These are phyloP conservation scores for Hirudo medicinalis DNA, from an alignment of 1,140 invertebrate species.

Conservation along the genomic window DNA sequence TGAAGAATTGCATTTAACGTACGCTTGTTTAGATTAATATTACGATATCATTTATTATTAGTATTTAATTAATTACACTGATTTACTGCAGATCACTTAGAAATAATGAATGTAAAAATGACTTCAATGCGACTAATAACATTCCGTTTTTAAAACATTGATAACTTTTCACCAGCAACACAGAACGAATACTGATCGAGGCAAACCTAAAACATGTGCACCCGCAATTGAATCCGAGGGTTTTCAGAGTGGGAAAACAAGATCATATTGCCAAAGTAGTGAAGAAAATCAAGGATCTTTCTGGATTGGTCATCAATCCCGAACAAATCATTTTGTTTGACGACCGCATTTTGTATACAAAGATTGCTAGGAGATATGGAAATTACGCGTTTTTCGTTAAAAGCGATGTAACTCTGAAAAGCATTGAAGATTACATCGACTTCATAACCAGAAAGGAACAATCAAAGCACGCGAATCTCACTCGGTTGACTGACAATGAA, in stretches of 20 bases:
- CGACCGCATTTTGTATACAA: neutral
- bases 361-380: slow-evolving; percentile 2
- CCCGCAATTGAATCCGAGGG: neutral
- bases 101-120: too few species aligned
- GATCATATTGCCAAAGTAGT: slow-evolving; percentile 9
- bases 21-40: too few species aligned
- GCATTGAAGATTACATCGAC: neutral
- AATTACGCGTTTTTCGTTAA: neutral
- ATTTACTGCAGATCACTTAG: too few species aligned
- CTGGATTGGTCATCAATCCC: neutral
- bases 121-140: neutral
- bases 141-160: too few species aligned
- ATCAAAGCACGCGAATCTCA: neutral
- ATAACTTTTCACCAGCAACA: neutral
- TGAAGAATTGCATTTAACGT: too few species aligned
- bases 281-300: neutral
- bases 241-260: slow-evolving; percentile 3
- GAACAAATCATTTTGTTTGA: slow-evolving; percentile 7
- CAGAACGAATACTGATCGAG: slow-evolving; percentile 1
- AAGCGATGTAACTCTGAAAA: neutral
- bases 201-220: neutral
- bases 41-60: too few species aligned
- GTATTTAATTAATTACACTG: too few species aligned
- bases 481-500: too few species aligned
- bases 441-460: neutral